Conservation (phyloP, 2,888 invertebrate species). For the Rhingia rostrata region DNA sequence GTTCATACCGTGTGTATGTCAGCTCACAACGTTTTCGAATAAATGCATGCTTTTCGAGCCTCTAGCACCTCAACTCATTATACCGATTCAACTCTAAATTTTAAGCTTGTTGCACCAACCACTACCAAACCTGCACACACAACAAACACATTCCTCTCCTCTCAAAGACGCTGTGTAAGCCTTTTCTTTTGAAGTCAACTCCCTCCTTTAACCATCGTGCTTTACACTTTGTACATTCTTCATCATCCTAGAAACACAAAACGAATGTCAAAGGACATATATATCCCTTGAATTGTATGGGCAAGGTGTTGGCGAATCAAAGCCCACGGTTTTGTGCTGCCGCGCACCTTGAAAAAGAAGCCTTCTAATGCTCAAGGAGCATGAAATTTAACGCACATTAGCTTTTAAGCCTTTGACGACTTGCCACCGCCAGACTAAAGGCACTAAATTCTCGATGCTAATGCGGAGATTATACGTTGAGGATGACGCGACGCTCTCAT, state of each 20-base stretch:
- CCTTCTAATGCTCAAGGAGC: conserved; percentile 62
- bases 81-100: not conserved
- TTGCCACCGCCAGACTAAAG: conserved; percentile 17
- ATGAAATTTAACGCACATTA: conserved; percentile 71
- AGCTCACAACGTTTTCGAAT: no score
- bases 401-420: conserved; percentile 66
- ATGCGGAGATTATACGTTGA: conserved; percentile 28
- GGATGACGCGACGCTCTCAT: conserved; percentile 46
- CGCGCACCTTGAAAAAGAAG: conserved; percentile 65
- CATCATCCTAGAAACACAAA: conserved; percentile 38
- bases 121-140: conserved; percentile 11
- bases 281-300: conserved; percentile 36
- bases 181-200: conserved; percentile 67
- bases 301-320: conserved; percentile 64
- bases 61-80: conserved; percentile 13
- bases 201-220: conserved; percentile 21
- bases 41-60: no score
- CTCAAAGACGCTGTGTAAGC: conserved; percentile 16
- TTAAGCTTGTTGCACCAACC: conserved; percentile 1
- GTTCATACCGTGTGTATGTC: no score
- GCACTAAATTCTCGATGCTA: conserved; percentile 51
- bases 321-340: conserved; percentile 39
- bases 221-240: conserved; percentile 64
- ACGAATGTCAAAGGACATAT: conserved; percentile 51
- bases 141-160: conserved; percentile 18